Evolutionary conservation across 2,113 vertebrate genomes (phyloP).

Genomic region (Poeciliopsis occidentalis): DNA sequence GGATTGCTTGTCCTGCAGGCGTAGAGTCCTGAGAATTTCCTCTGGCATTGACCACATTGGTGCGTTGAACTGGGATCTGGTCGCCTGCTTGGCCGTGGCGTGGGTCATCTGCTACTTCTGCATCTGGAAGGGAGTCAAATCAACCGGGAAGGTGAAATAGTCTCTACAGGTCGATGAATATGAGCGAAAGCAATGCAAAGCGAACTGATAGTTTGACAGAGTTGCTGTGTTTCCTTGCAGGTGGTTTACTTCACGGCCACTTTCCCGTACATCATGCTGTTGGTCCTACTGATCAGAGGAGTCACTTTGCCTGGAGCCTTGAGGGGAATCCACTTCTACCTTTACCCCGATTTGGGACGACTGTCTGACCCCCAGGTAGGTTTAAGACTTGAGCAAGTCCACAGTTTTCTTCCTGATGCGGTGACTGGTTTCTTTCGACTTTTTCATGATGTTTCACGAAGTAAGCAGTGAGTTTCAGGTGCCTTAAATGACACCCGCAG

Average conservation of each 20-base stretch:
- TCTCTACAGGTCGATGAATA: not conserved
- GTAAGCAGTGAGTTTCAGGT: too few species aligned
- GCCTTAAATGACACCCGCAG: too few species aligned
- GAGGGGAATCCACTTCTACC: constrained; percentile 90
- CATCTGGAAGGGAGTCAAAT: constrained; percentile 98
- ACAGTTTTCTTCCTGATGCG: too few species aligned
- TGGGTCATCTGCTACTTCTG: constrained; percentile 98
- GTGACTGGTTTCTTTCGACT: too few species aligned
- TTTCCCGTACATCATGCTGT: constrained; percentile 92
- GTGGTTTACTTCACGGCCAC: constrained; percentile 98
- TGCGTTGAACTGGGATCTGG: constrained; percentile 90
- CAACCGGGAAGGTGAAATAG: constrained; percentile 88
- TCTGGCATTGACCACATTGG: constrained; percentile 90
- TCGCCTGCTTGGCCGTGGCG: constrained; percentile 87
- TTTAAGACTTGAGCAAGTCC: not conserved
- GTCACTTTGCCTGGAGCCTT: constrained; percentile 89
- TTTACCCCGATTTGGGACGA: constrained; percentile 89
- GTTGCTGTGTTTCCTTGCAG: constrained; percentile 67
- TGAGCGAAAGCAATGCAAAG: not conserved
- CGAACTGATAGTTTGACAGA: not conserved
- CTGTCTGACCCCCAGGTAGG: constrained; percentile 91
- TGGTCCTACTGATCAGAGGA: constrained; percentile 90
- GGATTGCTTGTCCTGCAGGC: constrained; percentile 70
- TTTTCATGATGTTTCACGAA: too few species aligned
- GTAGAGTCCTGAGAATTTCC: constrained; percentile 89